phyloP scores from a whole-genome alignment of 2,888 invertebrate species.

The Dryococelus australis region DNA sequence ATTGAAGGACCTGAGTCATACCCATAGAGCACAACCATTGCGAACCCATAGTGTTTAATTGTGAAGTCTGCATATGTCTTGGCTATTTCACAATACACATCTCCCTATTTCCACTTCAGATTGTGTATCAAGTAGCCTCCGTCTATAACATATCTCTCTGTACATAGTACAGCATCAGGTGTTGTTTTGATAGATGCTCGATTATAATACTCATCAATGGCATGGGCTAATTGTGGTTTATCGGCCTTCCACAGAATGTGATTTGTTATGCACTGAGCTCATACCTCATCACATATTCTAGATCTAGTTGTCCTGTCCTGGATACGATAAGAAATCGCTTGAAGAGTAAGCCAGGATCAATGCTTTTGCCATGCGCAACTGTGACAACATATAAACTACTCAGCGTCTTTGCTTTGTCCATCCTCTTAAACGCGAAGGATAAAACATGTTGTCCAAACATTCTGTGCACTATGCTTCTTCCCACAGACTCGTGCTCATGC shows the following conservation, averaged over 20 bases:
- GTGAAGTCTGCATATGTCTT: neutral
- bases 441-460: neutral
- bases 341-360: constrained; percentile 13
- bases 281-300: constrained; percentile 6
- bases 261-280: neutral
- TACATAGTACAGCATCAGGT: neutral
- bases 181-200: neutral
- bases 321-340: neutral
- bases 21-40: neutral
- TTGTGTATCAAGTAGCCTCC: constrained; percentile 16
- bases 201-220: neutral
- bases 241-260: constrained; percentile 20
- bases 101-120: constrained; percentile 18
- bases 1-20: constrained; percentile 4
- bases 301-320: constrained; percentile 3
- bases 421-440: neutral
- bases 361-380: neutral
- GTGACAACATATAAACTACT: neutral
- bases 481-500: constrained; percentile 7
- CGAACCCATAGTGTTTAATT: neutral
- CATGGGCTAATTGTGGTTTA: no score
- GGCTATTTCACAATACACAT: neutral
- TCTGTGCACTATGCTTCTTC: neutral
- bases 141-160: neutral
- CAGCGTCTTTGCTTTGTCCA: neutral